Evolutionary conservation across 2,113 vertebrate genomes (phyloP), one percentile per base, ranked within the genome.

Genomic region (Hyla sarda): DNA sequence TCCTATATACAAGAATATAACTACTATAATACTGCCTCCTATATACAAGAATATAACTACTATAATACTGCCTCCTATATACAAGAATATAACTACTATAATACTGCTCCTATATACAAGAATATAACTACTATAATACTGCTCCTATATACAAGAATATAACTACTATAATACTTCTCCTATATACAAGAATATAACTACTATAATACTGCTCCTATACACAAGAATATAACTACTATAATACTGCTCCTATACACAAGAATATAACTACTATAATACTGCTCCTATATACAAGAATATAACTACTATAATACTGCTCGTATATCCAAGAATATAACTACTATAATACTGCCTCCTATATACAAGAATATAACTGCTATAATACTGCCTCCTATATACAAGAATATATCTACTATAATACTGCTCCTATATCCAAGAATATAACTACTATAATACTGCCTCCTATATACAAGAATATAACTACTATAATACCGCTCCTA

Each of bases 221-320:
- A 60, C 56, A 60, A 60, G 56, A 60, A 60, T 60, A 60, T 60
- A 60, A 60, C 56, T 60, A 60, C 56, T 60, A 60, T 60, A 60
- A 60, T 60, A 60, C 56, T 60, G 56, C 56, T 5, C 56, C 56
- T 60, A 60, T 60, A 8, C 25, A 60, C 56, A 60, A 60, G 56
- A 60, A 60, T 60, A 60, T 25, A 60, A n/a, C 56, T 62, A 28
- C 10, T 62, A 28, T 62, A 62, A 62, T 28, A 62, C n/a, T 62
- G 25, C 25, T 14, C 25, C 58, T 62, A 62, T 62, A 5, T 62
- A 62, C 58, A 62, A 28, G 10, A 62, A 28, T 62, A 62, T 48
- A 58, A 58, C 56, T 58, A n/a, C 56, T 58, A 58, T 58, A 58
- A n/a, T 58, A n/a, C 56, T 58, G 56, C 56, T 10, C 56, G 21